phyloP scores from a whole-genome alignment of 1,140 invertebrate species.

The Tetragnatha versicolor region DNA sequence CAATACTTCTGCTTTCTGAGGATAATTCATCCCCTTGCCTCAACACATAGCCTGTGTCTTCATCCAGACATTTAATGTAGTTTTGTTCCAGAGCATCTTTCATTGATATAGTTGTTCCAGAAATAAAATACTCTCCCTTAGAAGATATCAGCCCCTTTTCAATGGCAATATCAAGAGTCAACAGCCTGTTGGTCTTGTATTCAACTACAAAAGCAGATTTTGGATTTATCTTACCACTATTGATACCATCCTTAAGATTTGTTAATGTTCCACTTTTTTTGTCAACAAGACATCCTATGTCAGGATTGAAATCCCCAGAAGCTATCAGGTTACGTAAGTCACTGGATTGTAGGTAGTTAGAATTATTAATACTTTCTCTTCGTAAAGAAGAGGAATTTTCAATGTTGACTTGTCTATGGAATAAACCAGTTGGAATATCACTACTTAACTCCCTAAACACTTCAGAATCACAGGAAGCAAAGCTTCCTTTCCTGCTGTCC shows the following conservation, averaged over 20 bases:
- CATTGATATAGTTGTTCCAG: conserved; percentile 79
- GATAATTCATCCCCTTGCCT: conserved; percentile 54
- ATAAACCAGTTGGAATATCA: no score
- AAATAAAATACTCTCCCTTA: conserved; percentile 78
- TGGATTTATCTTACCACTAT: conserved; percentile 65
- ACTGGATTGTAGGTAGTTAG: no score
- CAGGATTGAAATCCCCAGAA: conserved; percentile 73
- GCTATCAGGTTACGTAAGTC: no score
- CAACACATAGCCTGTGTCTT: neutral
- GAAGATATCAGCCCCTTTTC: conserved; percentile 80
- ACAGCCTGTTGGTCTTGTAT: conserved; percentile 58
- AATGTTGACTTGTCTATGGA: no score
- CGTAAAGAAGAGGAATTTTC: no score
- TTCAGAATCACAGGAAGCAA: no score
- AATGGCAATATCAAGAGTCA: conserved; percentile 82
- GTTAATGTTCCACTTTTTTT: conserved; percentile 58
- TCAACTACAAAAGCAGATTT: conserved; percentile 60
- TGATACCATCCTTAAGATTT: conserved; percentile 68
- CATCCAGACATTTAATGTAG: conserved; percentile 72
- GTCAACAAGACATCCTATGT: conserved; percentile 78
- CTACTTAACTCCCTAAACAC: no score
- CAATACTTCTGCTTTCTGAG: conserved; percentile 62
- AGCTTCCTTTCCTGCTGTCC: no score
- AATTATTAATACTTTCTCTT: no score
- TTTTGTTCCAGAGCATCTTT: conserved; percentile 80